Conservation (phyloP, 2,113 vertebrate species). For the Crotalus helleri region DNA sequence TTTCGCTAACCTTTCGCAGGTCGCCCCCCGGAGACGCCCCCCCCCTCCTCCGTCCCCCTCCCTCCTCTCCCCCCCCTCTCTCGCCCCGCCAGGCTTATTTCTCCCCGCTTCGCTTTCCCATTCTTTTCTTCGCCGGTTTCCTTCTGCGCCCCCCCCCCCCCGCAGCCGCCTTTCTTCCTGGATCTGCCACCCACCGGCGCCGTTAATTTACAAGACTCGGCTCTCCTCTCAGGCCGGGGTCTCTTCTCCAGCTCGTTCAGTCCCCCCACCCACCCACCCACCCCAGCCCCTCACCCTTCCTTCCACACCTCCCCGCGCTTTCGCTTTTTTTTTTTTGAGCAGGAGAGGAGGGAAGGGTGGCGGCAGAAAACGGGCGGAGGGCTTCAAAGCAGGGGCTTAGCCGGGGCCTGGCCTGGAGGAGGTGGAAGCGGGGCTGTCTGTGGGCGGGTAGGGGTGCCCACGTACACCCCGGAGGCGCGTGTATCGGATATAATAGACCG, state of each 20-base stretch:
- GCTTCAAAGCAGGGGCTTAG: background rate
- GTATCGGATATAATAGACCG: background rate
- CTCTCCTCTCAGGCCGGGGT: background rate
- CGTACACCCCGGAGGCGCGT: background rate
- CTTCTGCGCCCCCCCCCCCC: accelerated
- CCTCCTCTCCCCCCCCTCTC: background rate
- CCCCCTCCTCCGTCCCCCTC: no score
- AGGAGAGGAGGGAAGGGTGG: background rate
- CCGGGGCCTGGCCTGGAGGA: background rate
- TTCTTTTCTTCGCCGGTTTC: background rate
- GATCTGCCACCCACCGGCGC: no score
- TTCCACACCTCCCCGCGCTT: background rate
- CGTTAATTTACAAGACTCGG: conserved; percentile 15
- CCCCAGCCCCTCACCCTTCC: no score
- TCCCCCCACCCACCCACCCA: no score
- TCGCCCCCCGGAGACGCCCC: background rate
- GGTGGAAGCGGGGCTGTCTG: background rate
- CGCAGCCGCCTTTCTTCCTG: background rate
- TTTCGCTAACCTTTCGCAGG: background rate
- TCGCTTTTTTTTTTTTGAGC: background rate
- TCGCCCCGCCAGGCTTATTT: background rate
- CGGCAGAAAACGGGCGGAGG: background rate
- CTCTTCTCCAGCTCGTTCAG: background rate
- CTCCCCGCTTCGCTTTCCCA: background rate
- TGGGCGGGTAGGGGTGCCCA: background rate